Conservation (phyloP, 2,113 vertebrate genomes). For the Neofelis nebulosa region DNA sequence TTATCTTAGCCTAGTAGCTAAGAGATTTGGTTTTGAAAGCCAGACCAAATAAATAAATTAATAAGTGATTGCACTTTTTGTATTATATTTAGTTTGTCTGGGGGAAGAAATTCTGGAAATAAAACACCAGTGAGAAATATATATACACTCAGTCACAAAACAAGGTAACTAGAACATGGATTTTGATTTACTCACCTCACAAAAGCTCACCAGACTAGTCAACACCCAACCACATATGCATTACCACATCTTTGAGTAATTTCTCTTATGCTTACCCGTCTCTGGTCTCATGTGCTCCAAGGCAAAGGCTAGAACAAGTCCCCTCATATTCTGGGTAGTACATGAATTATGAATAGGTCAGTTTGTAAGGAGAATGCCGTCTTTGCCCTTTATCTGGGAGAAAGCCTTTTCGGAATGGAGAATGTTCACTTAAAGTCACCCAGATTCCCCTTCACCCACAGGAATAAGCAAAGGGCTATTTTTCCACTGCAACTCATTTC, state of each 20-base stretch:
- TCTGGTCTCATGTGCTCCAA: neutral
- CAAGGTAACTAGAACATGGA: neutral
- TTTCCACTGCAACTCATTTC: neutral
- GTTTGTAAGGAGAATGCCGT: neutral
- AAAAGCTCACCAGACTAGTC: neutral
- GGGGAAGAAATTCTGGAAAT: neutral
- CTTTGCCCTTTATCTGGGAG: neutral
- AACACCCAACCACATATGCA: accelerated
- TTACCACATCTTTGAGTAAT: neutral
- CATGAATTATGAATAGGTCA: neutral
- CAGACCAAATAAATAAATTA: neutral
- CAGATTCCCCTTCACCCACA: no score
- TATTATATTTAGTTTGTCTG: neutral
- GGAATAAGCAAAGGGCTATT: neutral
- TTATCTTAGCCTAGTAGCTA: neutral
- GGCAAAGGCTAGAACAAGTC: neutral
- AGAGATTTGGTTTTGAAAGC: neutral
- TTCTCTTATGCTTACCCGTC: neutral
- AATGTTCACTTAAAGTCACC: neutral
- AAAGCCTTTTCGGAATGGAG: neutral
- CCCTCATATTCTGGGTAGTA: neutral
- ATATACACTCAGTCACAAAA: neutral
- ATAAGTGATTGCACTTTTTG: neutral
- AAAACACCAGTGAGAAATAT: neutral
- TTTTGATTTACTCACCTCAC: neutral